A percentile compares a stretch with the other conserved stretches of the same genome.
Conservation (phyloP, 92 coral and sea anemone species). For the Pocillopora meandrina region DNA sequence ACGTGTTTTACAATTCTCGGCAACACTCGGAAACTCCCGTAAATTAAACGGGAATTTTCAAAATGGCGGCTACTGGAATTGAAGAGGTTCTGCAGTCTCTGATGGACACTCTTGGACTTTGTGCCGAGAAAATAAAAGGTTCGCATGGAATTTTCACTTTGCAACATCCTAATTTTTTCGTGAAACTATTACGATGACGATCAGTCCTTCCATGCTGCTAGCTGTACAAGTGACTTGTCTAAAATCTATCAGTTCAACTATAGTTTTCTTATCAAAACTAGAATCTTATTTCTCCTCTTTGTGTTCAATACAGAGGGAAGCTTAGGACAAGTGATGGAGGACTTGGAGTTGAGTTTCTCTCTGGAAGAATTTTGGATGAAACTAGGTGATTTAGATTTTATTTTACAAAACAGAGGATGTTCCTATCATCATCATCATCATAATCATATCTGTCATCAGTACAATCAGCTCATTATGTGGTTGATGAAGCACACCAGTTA, state of each 20-base stretch:
- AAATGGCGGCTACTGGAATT: conserved; percentile 67
- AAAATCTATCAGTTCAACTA: not conserved
- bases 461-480: not conserved
- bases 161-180: not conserved
- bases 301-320: conserved; percentile 62
- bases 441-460: not conserved
- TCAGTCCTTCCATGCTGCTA: not conserved
- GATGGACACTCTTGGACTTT: conserved; percentile 75
- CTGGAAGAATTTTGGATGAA: conserved; percentile 84
- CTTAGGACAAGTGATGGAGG: conserved; percentile 85
- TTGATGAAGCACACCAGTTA: too few relatives aligned
- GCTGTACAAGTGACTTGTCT: not conserved
- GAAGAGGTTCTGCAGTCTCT: conserved; percentile 67
- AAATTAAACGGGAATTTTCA: conserved; percentile 11
- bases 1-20: conserved; percentile 53
- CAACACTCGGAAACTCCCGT: conserved; percentile 20
- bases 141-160: not conserved
- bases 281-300: not conserved
- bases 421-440: not conserved
- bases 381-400: conserved; percentile 57
- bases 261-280: not conserved
- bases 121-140: conserved; percentile 81
- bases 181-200: not conserved
- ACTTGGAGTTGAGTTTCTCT: conserved; percentile 73
- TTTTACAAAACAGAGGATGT: not conserved